These are phyloP conservation scores for Boloria euphrosyne DNA, from an alignment of 2,888 invertebrate genomes.

Conservation along the genomic window DNA sequence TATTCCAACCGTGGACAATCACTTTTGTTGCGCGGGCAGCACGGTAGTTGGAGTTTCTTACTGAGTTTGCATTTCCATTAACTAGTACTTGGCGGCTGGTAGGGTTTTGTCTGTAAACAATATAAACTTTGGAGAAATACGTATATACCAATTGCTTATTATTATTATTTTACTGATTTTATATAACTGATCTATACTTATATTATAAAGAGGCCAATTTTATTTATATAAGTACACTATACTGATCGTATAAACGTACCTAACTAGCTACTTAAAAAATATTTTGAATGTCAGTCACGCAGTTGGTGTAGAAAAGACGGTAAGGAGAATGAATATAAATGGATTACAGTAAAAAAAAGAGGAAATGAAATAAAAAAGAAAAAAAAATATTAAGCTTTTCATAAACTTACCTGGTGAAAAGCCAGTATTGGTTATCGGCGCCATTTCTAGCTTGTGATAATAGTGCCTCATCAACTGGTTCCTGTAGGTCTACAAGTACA, in stretches of 20 bases:
- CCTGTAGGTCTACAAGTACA: slow-evolving; percentile 52
- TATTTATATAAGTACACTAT: too few relatives aligned
- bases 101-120: slow-evolving; percentile 40
- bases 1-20: slow-evolving; percentile 67
- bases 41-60: slow-evolving; percentile 56
- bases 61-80: slow-evolving; percentile 54
- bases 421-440: slow-evolving; percentile 53
- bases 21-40: slow-evolving; percentile 52
- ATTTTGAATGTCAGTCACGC: not conserved
- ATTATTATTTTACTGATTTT: not conserved
- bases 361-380: not conserved
- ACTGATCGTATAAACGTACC: too few relatives aligned
- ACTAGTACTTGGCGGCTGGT: slow-evolving; percentile 54
- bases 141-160: slow-evolving; percentile 10
- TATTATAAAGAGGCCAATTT: too few relatives aligned
- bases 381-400: too few relatives aligned
- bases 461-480: slow-evolving; percentile 41
- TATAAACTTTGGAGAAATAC: slow-evolving; percentile 27
- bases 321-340: too few relatives aligned
- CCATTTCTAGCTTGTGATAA: slow-evolving; percentile 44
- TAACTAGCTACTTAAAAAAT: not conserved
- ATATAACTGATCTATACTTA: not conserved
- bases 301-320: too few relatives aligned
- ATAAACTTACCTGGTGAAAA: slow-evolving; percentile 46
- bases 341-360: too few relatives aligned